Evolutionary conservation across 2,888 invertebrate genomes (phyloP).

Genomic region (Yponomeuta cagnagella): DNA sequence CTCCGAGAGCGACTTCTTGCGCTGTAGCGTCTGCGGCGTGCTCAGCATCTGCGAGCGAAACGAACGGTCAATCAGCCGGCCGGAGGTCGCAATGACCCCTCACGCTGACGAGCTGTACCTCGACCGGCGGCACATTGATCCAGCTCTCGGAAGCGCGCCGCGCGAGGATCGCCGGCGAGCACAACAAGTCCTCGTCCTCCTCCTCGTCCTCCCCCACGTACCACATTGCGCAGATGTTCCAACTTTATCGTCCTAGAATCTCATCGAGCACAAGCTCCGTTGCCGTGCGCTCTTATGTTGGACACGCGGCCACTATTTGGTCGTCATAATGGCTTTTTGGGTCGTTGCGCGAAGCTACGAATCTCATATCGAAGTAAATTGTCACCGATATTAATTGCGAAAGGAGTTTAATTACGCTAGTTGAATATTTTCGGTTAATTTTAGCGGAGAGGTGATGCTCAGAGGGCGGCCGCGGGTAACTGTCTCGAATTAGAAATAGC

Average conservation of each 20-base stretch:
- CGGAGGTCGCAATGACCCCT: background rate
- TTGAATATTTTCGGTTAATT: slow-evolving; percentile 18
- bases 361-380: slow-evolving; percentile 13
- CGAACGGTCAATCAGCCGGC: slow-evolving; percentile 13
- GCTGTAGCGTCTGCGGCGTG: slow-evolving; percentile 86
- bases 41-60: slow-evolving; percentile 80
- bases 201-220: slow-evolving; percentile 85
- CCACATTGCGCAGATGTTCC: slow-evolving; percentile 79
- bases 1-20: slow-evolving; percentile 98
- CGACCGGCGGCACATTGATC: slow-evolving; percentile 91
- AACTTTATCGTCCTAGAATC: background rate
- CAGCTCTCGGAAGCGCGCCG: slow-evolving; percentile 91
- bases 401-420: background rate
- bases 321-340: slow-evolving; percentile 1
- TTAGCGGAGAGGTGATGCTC: slow-evolving; percentile 64
- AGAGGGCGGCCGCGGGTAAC: slow-evolving; percentile 68
- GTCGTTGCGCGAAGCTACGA: background rate
- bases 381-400: slow-evolving; percentile 11
- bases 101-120: slow-evolving; percentile 72
- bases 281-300: slow-evolving; percentile 10
- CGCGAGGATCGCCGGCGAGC: slow-evolving; percentile 91
- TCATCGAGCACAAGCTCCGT: background rate
- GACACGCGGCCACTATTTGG: slow-evolving; percentile 16
- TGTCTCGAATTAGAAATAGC: slow-evolving; percentile 73
- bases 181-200: slow-evolving; percentile 90